A percentile compares a stretch with the other conserved stretches of the same genome.
These are phyloP conservation scores for Tenthredo amoena DNA, from an alignment of 2,888 invertebrate species.

Conservation along the genomic window DNA sequence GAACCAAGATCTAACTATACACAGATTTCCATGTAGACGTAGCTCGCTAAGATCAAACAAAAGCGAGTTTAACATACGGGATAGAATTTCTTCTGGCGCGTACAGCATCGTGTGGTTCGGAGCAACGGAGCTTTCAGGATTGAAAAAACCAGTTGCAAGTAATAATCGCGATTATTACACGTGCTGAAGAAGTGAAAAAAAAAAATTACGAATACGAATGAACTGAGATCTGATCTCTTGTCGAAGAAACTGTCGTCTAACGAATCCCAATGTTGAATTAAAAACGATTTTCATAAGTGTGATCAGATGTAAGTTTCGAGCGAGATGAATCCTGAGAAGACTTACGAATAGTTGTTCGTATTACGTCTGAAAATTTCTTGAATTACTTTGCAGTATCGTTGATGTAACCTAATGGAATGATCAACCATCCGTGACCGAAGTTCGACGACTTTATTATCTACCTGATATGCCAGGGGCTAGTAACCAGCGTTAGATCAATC, in stretches of 20 bases:
- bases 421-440: constrained; percentile 33
- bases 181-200: too few species aligned
- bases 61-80: not conserved
- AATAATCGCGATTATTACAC: too few species aligned
- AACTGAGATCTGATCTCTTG: too few species aligned
- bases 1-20: not conserved
- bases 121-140: not conserved
- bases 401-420: constrained; percentile 7
- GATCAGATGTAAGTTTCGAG: not conserved
- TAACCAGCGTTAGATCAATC: constrained; percentile 27
- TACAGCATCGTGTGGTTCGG: not conserved
- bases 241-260: too few species aligned
- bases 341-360: not conserved
- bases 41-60: not conserved
- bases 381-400: not conserved
- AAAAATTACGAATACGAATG: too few species aligned
- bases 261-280: too few species aligned
- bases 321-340: not conserved
- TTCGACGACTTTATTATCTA: constrained; percentile 32
- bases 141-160: not conserved
- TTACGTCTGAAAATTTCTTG: not conserved
- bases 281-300: too few species aligned
- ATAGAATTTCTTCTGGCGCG: not conserved
- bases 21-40: not conserved
- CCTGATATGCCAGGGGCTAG: constrained; percentile 12